These are phyloP conservation scores for Poecile atricapillus DNA, from an alignment of 2,113 vertebrate species.

Conservation along the genomic window DNA sequence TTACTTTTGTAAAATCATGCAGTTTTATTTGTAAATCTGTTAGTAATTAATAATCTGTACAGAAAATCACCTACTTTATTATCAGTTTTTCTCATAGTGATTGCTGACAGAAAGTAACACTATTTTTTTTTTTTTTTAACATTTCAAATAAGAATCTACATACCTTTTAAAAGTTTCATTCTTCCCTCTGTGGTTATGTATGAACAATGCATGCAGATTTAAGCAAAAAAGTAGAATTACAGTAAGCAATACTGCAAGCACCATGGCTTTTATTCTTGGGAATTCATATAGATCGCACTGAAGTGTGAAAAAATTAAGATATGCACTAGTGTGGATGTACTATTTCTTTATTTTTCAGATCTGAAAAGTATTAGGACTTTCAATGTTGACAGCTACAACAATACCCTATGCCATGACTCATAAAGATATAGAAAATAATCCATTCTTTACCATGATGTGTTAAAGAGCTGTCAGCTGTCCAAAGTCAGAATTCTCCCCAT, in stretches of 20 bases:
- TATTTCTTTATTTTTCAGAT: neutral
- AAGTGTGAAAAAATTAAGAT: neutral
- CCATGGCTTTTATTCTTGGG: neutral
- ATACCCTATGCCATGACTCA: neutral
- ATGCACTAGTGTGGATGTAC: neutral
- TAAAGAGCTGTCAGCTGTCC: neutral
- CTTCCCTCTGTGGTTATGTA: neutral
- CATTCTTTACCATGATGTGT: neutral
- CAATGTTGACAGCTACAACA: neutral
- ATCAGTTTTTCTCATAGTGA: neutral
- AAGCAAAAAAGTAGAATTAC: neutral
- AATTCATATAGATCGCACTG: neutral
- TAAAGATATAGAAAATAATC: neutral
- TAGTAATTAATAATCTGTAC: neutral
- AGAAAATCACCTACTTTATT: neutral
- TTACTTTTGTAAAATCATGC: neutral
- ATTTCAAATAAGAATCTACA: neutral
- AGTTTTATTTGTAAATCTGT: neutral
- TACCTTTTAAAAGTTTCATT: neutral
- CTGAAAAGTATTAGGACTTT: neutral
- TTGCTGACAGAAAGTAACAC: neutral
- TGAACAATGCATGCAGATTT: neutral
- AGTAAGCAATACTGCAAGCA: neutral
- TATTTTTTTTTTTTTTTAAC: neutral
- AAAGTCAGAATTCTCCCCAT: neutral